A percentile compares a stretch with the other conserved stretches of the same genome.
phyloP scores from a whole-genome alignment of 1,140 invertebrate species.

The Diachasma alloeum region DNA sequence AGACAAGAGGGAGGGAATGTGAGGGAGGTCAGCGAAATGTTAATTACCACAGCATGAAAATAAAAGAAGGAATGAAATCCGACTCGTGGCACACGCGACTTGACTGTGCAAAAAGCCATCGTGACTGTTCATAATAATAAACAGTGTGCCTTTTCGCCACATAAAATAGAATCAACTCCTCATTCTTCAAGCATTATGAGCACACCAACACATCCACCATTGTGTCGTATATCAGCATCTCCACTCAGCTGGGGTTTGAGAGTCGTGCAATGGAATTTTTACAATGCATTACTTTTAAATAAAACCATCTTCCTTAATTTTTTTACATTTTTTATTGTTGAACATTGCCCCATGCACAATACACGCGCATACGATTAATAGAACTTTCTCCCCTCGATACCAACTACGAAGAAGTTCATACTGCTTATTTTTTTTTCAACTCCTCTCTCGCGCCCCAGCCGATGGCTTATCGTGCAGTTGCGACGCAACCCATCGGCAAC shows the following conservation, averaged over 20 bases:
- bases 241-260: neutral
- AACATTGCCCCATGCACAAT: constrained; percentile 25
- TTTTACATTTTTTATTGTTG: neutral
- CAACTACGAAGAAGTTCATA: neutral
- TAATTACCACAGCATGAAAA: constrained; percentile 17
- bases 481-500: constrained; percentile 19
- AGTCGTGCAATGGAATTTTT: constrained; percentile 34
- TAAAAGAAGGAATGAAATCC: neutral
- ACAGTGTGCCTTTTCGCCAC: neutral
- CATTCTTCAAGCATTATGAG: constrained; percentile 3
- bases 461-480: constrained; percentile 28
- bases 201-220: neutral
- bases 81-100: neutral
- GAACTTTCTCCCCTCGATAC: constrained; percentile 37
- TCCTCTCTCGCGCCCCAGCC: constrained; percentile 21
- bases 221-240: constrained; percentile 24
- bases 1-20: too few relatives aligned
- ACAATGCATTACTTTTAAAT: neutral
- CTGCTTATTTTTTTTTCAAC: constrained; percentile 16
- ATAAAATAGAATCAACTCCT: neutral
- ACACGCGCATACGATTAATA: constrained; percentile 39
- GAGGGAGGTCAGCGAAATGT: constrained; percentile 17
- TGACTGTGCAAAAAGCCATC: neutral
- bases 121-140: neutral
- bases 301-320: neutral